Conservation (phyloP, 30 jellyfish, hydroid and myxozoan genomes). For the Hydra vulgaris region DNA sequence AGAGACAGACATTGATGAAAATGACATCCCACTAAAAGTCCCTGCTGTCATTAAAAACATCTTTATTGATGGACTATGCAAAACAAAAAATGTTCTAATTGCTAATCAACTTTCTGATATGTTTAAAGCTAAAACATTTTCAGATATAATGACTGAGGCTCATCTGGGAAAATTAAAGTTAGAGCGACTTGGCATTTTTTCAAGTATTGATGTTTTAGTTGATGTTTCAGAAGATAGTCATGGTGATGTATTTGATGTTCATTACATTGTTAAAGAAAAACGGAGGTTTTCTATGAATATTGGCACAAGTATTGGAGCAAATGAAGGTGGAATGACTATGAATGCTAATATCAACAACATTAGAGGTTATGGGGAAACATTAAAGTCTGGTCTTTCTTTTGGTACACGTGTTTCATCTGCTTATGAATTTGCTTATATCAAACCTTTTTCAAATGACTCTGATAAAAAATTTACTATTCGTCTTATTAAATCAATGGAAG, state of each 20-base stretch:
- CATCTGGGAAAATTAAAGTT: slow-evolving; percentile 63
- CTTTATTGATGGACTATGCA: slow-evolving; percentile 70
- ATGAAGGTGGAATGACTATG: slow-evolving; percentile 79
- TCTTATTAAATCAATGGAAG: slow-evolving; percentile 36
- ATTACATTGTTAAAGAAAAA: slow-evolving; percentile 59
- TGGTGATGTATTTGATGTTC: slow-evolving; percentile 57
- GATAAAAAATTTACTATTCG: slow-evolving; percentile 52
- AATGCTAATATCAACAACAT: slow-evolving; percentile 56
- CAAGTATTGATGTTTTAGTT: slow-evolving; percentile 69
- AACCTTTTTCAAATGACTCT: slow-evolving; percentile 60
- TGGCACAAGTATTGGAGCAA: slow-evolving; percentile 83
- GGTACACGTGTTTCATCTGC: slow-evolving; percentile 83
- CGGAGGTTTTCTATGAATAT: slow-evolving; percentile 48
- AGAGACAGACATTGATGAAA: slow-evolving; percentile 25
- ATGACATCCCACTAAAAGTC: slow-evolving; percentile 24
- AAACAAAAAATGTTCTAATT: slow-evolving; percentile 41
- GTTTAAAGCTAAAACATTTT: slow-evolving; percentile 60
- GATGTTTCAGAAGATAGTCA: slow-evolving; percentile 62
- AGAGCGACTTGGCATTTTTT: slow-evolving; percentile 71
- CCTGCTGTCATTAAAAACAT: slow-evolving; percentile 55
- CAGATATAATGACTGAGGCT: slow-evolving; percentile 55
- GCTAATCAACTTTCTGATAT: slow-evolving; percentile 51
- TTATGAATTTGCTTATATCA: slow-evolving; percentile 44
- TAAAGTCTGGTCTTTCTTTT: slow-evolving; percentile 40
- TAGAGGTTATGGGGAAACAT: slow-evolving; percentile 65